Conservation (phyloP, 2,797 vertebrate genomes). For the Stomatorhinus walkeri region DNA sequence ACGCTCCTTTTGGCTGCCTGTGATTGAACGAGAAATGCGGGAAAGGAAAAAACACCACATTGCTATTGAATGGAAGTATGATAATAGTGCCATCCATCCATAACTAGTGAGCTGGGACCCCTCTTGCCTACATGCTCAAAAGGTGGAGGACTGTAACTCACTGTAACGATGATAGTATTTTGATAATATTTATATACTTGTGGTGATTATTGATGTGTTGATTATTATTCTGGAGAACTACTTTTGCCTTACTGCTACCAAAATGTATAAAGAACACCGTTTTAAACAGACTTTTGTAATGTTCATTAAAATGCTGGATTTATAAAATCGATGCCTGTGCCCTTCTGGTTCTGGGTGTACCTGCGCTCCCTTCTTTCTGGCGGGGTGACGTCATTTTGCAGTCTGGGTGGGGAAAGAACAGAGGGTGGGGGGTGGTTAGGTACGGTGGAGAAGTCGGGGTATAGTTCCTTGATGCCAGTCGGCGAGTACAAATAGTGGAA, state of each 20-base stretch:
- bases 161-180: conserved; percentile 56
- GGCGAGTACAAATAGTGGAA: conserved; percentile 3
- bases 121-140: conserved; percentile 27
- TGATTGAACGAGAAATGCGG: conserved; percentile 34
- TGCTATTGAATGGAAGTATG: conserved; percentile 31
- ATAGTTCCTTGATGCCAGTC: conserved; percentile 15
- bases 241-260: conserved; percentile 66
- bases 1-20: conserved; percentile 18
- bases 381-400: conserved; percentile 69
- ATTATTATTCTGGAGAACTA: conserved; percentile 50
- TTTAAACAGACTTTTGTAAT: conserved; percentile 62
- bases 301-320: conserved; percentile 71
- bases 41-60: conserved; percentile 16
- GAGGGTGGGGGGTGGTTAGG: neutral
- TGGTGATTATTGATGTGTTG: conserved; percentile 53
- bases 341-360: conserved; percentile 18
- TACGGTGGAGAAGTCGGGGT: neutral
- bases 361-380: conserved; percentile 24
- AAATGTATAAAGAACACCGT: conserved; percentile 56
- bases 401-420: conserved; percentile 36
- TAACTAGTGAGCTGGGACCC: conserved; percentile 27
- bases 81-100: conserved; percentile 17
- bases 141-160: conserved; percentile 42
- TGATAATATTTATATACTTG: conserved; percentile 60
- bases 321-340: conserved; percentile 40